Conservation (phyloP, 1,140 invertebrate species). For the Solenopsis fugax region DNA sequence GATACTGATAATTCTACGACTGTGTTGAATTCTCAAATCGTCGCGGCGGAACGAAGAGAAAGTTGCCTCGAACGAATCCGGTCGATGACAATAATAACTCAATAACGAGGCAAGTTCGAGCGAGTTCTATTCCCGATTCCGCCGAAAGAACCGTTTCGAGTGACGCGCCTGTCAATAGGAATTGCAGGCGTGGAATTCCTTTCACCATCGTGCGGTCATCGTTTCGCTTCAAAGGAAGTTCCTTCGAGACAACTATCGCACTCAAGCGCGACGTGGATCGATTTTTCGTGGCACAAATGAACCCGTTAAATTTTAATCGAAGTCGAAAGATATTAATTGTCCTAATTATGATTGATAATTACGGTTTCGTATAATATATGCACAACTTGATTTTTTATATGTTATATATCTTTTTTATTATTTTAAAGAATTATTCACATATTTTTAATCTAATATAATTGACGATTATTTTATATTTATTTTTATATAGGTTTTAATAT, state of each 20-base stretch:
- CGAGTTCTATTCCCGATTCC: constrained; percentile 33
- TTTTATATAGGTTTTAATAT: neutral
- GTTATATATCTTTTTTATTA: neutral
- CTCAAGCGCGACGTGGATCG: neutral
- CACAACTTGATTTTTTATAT: neutral
- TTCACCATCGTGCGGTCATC: constrained; percentile 33
- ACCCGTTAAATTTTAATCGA: constrained; percentile 5
- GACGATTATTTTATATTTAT: neutral
- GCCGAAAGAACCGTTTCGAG: constrained; percentile 40
- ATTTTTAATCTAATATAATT: constrained; percentile 5
- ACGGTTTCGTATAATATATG: neutral
- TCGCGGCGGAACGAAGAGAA: constrained; percentile 63
- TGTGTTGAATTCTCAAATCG: constrained; percentile 27
- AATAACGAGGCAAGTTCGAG: constrained; percentile 50
- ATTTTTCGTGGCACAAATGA: neutral
- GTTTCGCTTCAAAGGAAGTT: constrained; percentile 32
- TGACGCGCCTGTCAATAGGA: constrained; percentile 50
- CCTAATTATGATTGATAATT: constrained; percentile 4
- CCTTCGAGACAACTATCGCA: neutral
- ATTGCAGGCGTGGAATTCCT: constrained; percentile 41
- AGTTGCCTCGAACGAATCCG: constrained; percentile 31
- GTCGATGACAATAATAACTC: constrained; percentile 60
- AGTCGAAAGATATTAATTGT: neutral
- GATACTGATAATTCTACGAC: neutral
- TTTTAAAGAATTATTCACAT: neutral